Conservation (phyloP, 2,888 invertebrate genomes). For the Sphinx pinastri region DNA sequence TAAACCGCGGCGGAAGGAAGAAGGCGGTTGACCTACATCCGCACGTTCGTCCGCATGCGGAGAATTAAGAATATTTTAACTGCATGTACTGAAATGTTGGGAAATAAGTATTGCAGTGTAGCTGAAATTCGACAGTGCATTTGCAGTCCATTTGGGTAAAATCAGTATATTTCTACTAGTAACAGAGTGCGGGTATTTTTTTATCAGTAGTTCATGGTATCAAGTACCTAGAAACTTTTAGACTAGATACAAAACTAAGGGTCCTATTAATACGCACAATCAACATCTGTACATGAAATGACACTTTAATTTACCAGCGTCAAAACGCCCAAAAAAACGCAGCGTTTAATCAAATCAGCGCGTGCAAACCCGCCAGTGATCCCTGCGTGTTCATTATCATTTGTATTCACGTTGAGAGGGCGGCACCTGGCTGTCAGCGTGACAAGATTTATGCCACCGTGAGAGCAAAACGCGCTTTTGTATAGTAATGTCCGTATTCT, state of each 20-base stretch:
- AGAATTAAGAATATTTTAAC: conserved; percentile 23
- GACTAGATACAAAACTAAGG: no score
- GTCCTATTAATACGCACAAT: no score
- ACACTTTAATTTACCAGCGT: conserved; percentile 14
- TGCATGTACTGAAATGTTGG: neutral
- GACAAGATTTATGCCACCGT: conserved; percentile 68
- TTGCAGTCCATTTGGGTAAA: no score
- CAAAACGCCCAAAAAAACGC: conserved; percentile 11
- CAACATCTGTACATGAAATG: no score
- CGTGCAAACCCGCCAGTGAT: conserved; percentile 39
- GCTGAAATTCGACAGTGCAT: no score
- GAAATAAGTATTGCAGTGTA: no score
- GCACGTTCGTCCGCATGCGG: neutral
- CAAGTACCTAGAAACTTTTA: no score
- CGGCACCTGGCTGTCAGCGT: conserved; percentile 70
- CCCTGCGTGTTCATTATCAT: conserved; percentile 71
- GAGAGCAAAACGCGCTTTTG: conserved; percentile 68
- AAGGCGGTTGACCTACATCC: neutral
- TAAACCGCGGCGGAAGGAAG: conserved; percentile 6
- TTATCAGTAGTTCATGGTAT: no score
- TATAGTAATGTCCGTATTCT: conserved; percentile 60
- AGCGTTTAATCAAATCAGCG: conserved; percentile 34
- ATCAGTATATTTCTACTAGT: no score
- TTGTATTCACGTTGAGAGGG: conserved; percentile 68
- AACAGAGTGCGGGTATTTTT: no score